Conservation (phyloP, 2,888 invertebrate species). For the Ectemnius cavifrons region DNA sequence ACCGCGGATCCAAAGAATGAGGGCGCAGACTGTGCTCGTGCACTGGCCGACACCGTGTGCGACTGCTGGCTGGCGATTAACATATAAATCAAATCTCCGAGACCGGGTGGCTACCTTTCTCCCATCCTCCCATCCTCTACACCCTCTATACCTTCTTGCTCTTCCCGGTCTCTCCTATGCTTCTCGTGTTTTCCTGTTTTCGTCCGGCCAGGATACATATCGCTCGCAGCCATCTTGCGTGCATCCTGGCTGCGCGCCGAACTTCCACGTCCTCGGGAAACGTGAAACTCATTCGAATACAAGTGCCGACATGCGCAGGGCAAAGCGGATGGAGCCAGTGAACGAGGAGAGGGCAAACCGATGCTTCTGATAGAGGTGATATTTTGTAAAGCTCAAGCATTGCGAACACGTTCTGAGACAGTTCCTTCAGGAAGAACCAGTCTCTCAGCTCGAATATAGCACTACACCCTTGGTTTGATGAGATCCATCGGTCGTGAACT, state of each 20-base stretch:
- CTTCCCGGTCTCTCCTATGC: constrained; percentile 6
- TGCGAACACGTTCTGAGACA: neutral
- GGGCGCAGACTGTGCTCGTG: constrained; percentile 54
- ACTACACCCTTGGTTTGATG: neutral
- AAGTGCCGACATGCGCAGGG: constrained; percentile 14
- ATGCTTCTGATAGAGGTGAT: neutral
- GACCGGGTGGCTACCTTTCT: constrained; percentile 41
- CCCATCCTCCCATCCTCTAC: constrained; percentile 26
- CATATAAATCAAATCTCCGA: constrained; percentile 75
- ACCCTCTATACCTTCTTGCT: neutral
- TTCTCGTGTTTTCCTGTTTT: constrained; percentile 34
- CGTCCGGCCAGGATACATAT: constrained; percentile 49
- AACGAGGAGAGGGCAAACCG: neutral
- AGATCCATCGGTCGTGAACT: neutral
- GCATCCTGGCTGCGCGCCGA: constrained; percentile 26
- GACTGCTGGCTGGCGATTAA: constrained; percentile 73
- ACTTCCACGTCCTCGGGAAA: constrained; percentile 30
- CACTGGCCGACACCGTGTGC: constrained; percentile 62
- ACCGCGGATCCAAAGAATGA: constrained; percentile 46
- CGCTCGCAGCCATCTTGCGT: constrained; percentile 40
- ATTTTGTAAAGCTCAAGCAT: neutral
- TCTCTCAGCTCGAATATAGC: neutral
- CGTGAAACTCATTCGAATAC: constrained; percentile 33
- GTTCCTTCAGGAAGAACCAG: neutral
- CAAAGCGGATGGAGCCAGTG: neutral